Evolutionary conservation across 2,888 invertebrate species (phyloP).

Genomic region (Lycia hirtaria): DNA sequence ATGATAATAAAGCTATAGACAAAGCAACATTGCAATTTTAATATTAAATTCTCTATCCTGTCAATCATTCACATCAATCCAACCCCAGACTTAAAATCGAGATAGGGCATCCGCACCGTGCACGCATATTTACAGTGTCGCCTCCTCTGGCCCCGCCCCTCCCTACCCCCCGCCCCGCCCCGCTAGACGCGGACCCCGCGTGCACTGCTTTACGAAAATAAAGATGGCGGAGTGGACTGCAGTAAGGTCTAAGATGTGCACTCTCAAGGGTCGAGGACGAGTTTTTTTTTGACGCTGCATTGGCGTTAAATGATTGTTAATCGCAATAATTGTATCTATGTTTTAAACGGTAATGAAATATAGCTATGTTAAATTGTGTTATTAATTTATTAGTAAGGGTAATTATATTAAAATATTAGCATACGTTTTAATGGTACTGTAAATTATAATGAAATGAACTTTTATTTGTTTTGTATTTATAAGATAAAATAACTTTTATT

Average conservation of each 20-base stretch:
- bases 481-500: too few species aligned
- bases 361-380: too few species aligned
- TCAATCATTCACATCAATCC: constrained; percentile 7
- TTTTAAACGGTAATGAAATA: too few species aligned
- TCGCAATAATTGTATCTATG: too few species aligned
- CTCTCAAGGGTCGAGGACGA: constrained; percentile 11
- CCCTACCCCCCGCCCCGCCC: constrained; percentile 53
- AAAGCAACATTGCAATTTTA: not conserved
- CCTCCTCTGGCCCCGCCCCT: constrained; percentile 71
- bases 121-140: constrained; percentile 61
- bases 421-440: too few species aligned
- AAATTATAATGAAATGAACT: too few species aligned
- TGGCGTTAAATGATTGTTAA: too few species aligned
- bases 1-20: not conserved
- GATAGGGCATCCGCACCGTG: constrained; percentile 37
- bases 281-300: not conserved
- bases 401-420: too few species aligned
- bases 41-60: too few species aligned
- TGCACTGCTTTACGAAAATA: constrained; percentile 78
- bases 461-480: too few species aligned
- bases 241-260: constrained; percentile 32
- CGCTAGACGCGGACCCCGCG: constrained; percentile 54
- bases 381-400: too few species aligned
- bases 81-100: not conserved
- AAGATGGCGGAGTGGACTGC: constrained; percentile 80